Conservation (phyloP, 2,113 vertebrate species). For the Copsychus sechellarum region DNA sequence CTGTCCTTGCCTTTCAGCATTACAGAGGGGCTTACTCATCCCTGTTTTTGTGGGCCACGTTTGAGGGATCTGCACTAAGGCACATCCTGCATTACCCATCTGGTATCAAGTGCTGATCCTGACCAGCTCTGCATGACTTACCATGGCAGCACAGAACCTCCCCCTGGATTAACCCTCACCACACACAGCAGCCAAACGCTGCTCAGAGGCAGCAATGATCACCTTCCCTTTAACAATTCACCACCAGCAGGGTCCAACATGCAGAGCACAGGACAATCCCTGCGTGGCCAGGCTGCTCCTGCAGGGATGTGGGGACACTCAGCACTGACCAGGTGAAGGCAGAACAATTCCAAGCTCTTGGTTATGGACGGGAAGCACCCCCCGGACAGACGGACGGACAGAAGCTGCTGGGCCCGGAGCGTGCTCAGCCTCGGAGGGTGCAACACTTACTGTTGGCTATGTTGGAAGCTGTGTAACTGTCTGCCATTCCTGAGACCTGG, state of each 20-base stretch:
- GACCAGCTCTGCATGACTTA: not conserved
- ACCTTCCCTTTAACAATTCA: not conserved
- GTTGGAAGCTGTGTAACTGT: conserved; percentile 94
- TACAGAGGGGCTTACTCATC: not conserved
- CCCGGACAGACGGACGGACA: conserved; percentile 13
- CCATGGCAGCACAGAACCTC: not conserved
- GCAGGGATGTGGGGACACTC: accelerated
- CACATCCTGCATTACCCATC: not conserved
- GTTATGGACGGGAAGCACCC: not conserved
- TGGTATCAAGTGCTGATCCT: not conserved
- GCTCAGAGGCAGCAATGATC: not conserved
- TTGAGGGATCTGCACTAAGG: not conserved
- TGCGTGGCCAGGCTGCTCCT: not conserved
- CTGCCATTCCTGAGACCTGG: conserved; percentile 97
- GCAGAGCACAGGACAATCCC: not conserved
- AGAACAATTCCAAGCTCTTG: not conserved
- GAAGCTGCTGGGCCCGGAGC: not conserved
- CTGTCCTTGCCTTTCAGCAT: not conserved
- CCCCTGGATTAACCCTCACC: not conserved
- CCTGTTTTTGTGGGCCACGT: not conserved
- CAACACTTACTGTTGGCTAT: conserved; percentile 95
- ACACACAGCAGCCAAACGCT: not conserved
- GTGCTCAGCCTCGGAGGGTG: not conserved
- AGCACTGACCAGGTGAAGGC: accelerated
- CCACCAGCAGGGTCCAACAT: not conserved